Evolutionary conservation across 1,140 invertebrate genomes (phyloP).

Genomic region (Hylaeus anthracinus): DNA sequence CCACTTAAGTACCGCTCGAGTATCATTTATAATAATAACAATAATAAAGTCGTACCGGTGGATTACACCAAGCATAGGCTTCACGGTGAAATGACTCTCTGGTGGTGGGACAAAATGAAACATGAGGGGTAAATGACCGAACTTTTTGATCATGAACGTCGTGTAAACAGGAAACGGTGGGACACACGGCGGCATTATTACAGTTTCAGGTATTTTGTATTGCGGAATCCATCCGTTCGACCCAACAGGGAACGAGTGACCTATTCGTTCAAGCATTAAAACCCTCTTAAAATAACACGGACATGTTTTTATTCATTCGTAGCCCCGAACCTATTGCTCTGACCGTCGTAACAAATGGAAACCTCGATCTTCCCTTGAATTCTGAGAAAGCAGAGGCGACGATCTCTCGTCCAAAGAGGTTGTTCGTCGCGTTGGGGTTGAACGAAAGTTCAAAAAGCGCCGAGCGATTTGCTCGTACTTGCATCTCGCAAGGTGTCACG

Average conservation of each 20-base stretch:
- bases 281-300: too few relatives aligned
- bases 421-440: constrained; percentile 48
- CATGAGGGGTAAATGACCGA: constrained; percentile 64
- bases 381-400: constrained; percentile 46
- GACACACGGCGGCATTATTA: constrained; percentile 69
- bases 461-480: constrained; percentile 47
- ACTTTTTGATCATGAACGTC: constrained; percentile 69
- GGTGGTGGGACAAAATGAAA: constrained; percentile 68
- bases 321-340: constrained; percentile 60
- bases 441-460: constrained; percentile 69
- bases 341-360: constrained; percentile 57
- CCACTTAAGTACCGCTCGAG: too few relatives aligned
- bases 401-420: constrained; percentile 60
- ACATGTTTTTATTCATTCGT: too few relatives aligned
- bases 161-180: constrained; percentile 65
- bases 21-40: too few relatives aligned
- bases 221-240: constrained; percentile 57
- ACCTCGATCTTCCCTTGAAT: background rate
- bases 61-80: constrained; percentile 71
- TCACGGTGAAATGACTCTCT: constrained; percentile 64
- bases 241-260: constrained; percentile 59
- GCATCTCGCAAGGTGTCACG: constrained; percentile 51
- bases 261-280: constrained; percentile 35
- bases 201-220: constrained; percentile 66
- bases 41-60: constrained; percentile 45